Evolutionary conservation across 2,888 invertebrate genomes (phyloP).

Genomic region (Amaurobius ferox): DNA sequence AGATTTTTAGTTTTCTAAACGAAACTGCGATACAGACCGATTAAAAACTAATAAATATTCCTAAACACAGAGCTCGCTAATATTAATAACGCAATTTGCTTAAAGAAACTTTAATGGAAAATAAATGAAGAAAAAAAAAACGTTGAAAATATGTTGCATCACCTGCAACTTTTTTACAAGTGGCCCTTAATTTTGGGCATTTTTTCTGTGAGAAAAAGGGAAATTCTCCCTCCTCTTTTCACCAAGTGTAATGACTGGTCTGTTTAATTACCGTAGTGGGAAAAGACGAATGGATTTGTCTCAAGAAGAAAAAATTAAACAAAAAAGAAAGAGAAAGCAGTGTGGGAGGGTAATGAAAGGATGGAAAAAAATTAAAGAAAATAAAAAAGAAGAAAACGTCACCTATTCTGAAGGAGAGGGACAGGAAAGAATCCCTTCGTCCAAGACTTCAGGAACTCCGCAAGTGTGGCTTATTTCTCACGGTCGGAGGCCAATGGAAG

Average conservation of each 20-base stretch:
- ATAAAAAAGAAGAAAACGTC: constrained; percentile 12
- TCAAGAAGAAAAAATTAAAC: constrained; percentile 18
- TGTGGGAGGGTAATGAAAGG: neutral
- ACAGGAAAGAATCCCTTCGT: constrained; percentile 17
- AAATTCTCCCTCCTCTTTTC: constrained; percentile 16
- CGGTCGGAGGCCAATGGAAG: neutral
- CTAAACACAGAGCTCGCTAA: no score
- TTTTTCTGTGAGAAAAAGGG: constrained; percentile 30
- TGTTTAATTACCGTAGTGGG: constrained; percentile 56
- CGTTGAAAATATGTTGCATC: neutral
- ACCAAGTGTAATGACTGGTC: constrained; percentile 29
- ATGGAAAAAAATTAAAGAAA: neutral
- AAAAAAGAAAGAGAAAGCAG: neutral
- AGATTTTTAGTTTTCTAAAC: no score
- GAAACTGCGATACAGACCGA: no score
- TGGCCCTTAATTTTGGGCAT: neutral
- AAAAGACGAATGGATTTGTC: constrained; percentile 50
- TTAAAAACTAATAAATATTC: no score
- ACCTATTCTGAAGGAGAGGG: constrained; percentile 10
- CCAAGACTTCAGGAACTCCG: constrained; percentile 4
- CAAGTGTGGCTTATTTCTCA: constrained; percentile 24
- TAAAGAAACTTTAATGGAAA: no score
- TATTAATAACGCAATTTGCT: no score
- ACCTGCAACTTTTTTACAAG: constrained; percentile 4
- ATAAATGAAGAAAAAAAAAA: no score